Evolutionary conservation across 2,888 invertebrate species (phyloP).

Genomic region (Reticulitermes lucifugus): DNA sequence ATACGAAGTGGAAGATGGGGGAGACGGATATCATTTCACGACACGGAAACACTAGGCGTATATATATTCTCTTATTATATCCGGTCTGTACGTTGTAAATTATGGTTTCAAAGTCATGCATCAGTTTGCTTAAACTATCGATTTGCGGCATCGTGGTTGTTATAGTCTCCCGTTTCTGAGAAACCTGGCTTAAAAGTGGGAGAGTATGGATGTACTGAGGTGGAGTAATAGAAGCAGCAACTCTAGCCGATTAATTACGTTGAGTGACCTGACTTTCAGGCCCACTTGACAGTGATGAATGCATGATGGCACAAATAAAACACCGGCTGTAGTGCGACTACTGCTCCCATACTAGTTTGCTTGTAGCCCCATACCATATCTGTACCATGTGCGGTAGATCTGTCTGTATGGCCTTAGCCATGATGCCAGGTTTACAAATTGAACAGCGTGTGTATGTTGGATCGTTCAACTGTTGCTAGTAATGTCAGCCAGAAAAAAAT

Average conservation of each 20-base stretch:
- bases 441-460: slow-evolving; percentile 8
- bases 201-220: not conserved
- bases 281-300: slow-evolving; percentile 49
- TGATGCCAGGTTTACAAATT: slow-evolving; percentile 9
- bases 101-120: slow-evolving; percentile 36
- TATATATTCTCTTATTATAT: slow-evolving; percentile 9
- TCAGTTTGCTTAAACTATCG: slow-evolving; percentile 27
- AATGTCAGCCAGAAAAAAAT: not conserved
- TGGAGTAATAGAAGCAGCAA: slow-evolving; percentile 27
- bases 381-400: not conserved
- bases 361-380: not conserved
- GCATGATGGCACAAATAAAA: slow-evolving; percentile 47
- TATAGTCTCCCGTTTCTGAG: slow-evolving; percentile 1
- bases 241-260: slow-evolving; percentile 49
- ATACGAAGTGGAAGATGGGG: not conserved
- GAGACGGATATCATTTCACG: not conserved
- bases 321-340: slow-evolving; percentile 16
- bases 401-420: not conserved
- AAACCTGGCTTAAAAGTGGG: not conserved
- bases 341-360: not conserved
- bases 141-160: not conserved
- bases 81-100: slow-evolving; percentile 28
- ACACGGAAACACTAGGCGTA: not conserved
- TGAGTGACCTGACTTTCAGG: slow-evolving; percentile 50
- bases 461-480: not conserved